Conservation (phyloP, 2,888 invertebrate genomes). For the Prosapia bicincta region DNA sequence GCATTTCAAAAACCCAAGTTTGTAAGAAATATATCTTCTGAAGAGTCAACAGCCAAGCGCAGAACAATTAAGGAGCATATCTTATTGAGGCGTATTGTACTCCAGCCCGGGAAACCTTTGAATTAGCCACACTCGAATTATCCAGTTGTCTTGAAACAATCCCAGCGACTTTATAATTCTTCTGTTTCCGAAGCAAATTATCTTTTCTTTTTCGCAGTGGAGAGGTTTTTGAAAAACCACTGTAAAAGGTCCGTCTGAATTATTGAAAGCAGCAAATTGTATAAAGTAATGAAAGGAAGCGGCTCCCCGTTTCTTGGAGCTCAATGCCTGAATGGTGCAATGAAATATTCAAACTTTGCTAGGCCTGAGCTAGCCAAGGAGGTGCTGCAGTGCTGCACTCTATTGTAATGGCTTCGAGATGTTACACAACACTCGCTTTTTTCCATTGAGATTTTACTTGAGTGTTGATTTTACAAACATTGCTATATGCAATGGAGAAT, state of each 20-base stretch:
- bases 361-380: background rate
- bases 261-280: conserved; percentile 16
- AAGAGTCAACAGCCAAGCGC: background rate
- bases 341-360: conserved; percentile 16
- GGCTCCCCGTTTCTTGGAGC: conserved; percentile 8
- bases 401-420: background rate
- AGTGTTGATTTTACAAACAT: conserved; percentile 2
- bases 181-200: background rate
- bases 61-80: background rate
- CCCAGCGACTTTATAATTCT: background rate
- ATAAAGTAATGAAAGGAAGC: conserved; percentile 14
- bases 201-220: background rate
- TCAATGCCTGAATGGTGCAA: conserved; percentile 9
- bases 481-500: background rate
- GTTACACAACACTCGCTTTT: background rate
- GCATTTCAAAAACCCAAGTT: no score
- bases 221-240: background rate
- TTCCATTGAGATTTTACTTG: background rate
- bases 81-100: background rate
- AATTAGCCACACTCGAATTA: background rate
- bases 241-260: background rate
- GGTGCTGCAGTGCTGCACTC: background rate
- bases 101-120: background rate
- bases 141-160: background rate
- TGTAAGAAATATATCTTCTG: no score